Evolutionary conservation across 1,140 invertebrate genomes (phyloP), one percentile per base, ranked within the genome.

Genomic region (Scaptomyza graminum): DNA sequence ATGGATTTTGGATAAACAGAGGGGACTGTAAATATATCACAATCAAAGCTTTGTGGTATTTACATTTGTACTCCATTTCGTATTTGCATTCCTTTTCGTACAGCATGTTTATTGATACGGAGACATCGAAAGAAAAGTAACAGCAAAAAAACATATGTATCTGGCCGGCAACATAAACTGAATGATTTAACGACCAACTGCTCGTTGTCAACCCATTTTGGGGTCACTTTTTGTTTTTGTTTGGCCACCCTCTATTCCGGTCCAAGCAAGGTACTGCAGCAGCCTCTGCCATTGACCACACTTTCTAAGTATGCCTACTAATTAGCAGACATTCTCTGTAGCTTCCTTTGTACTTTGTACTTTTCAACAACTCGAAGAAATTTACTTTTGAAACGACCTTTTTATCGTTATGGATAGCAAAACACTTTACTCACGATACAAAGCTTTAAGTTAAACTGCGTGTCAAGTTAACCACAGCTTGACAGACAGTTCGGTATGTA

Each of bases 241-340:
- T 16, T 37, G 34, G 62, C 43, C 55, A 12, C 55, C 22, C 11
- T 11, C 28, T 39, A 5, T 6, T 34, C 31, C 22, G 46, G 18
- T 18, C 12, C 44, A 39, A 16, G 7, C 3, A 18, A 49, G 31
- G 31, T 16, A 57, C 22, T 50, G 31, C 31, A n/a, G 11, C 52
- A 51, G 31, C 28, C 31, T 16, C 28, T 47, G 22, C 16, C n/a
- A 41, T 13, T 8, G 34, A 11, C 8, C 28, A 28, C 8, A 31
- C 61, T 37, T 16, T 54, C 43, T 41, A 11, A n/a, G n/a, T n/a
- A n/a, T 68, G 65, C 65, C 61, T 68, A 51, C 50, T 57, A 68
- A 68, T 68, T 47, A 47, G 57, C 44, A 61, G 12, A 5, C 31
- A 25, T 16, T 18, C 28, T 44, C 25, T n/a, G 13, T 34, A 13